Percentiles rank a stretch among this genome's conserved stretches.
These are phyloP conservation scores for Xylocopa sonorina DNA, from an alignment of 1,140 invertebrate species.

Conservation along the genomic window DNA sequence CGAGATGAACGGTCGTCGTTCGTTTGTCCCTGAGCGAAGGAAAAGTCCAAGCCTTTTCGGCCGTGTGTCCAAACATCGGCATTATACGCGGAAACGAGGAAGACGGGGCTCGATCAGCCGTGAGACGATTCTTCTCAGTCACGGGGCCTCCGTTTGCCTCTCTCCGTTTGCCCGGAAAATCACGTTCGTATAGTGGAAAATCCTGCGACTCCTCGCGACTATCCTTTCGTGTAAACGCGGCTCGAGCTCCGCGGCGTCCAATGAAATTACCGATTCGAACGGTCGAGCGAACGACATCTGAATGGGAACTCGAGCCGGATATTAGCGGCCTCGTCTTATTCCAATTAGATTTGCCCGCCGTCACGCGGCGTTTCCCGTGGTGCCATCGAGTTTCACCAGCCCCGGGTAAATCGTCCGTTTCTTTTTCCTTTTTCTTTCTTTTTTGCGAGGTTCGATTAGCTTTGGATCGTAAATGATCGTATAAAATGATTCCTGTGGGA, in stretches of 20 bases:
- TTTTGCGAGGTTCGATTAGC: too few species aligned
- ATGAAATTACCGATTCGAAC: constrained; percentile 30
- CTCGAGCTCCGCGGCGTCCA: constrained; percentile 4
- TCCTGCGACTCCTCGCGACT: constrained; percentile 39
- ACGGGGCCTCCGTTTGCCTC: constrained; percentile 6
- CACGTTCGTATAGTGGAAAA: constrained; percentile 28
- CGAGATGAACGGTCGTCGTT: constrained; percentile 61
- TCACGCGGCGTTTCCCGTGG: too few species aligned
- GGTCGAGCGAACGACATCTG: constrained; percentile 16
- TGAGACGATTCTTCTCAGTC: constrained; percentile 45
- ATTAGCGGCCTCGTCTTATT: constrained; percentile 28
- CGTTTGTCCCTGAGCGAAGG: constrained; percentile 44
- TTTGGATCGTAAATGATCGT: too few species aligned
- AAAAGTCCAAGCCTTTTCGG: constrained; percentile 66
- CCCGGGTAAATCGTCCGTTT: too few species aligned
- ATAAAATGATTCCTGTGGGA: too few species aligned
- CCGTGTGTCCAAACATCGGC: constrained; percentile 66
- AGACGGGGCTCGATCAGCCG: constrained; percentile 50
- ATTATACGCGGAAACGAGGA: constrained; percentile 52
- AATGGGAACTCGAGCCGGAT: constrained; percentile 20
- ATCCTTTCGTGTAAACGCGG: constrained; percentile 16
- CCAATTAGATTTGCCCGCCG: too few species aligned
- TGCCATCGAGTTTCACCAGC: too few species aligned
- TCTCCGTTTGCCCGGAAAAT: constrained; percentile 47
- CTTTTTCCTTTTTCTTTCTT: too few species aligned